A percentile compares a stretch with the other conserved stretches of the same genome.
Evolutionary conservation across 92 coral and sea anemone species (phyloP).

Genomic region (Epizoanthus illoricatus): DNA sequence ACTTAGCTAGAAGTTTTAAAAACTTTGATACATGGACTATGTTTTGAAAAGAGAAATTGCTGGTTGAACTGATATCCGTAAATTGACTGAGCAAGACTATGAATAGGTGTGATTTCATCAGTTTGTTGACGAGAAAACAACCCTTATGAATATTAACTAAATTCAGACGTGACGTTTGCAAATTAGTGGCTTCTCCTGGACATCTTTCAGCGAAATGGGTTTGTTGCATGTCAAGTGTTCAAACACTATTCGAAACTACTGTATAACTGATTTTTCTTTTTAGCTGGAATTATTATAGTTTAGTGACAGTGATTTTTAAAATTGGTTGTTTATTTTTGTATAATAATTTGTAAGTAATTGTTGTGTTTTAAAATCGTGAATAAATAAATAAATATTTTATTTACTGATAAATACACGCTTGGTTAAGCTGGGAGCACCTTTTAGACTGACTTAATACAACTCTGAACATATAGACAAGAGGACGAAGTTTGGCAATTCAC

Average conservation of each 20-base stretch:
- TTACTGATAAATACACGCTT: neutral
- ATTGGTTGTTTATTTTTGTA: neutral
- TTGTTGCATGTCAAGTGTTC: neutral
- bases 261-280: neutral
- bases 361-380: neutral
- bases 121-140: neutral
- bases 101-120: slow-evolving; percentile 17
- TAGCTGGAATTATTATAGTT: neutral
- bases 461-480: neutral
- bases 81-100: neutral
- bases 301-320: neutral
- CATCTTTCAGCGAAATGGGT: neutral
- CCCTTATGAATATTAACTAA: slow-evolving; percentile 13
- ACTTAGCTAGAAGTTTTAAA: no score
- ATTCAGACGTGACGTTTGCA: neutral
- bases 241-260: no score
- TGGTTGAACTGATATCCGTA: slow-evolving; percentile 1
- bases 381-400: slow-evolving; percentile 7
- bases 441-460: neutral
- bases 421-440: neutral
- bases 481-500: no score
- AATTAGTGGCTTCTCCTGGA: neutral
- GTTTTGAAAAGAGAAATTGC: neutral
- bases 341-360: neutral
- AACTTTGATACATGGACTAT: no score